Conservation (phyloP, 2,888 invertebrate species). For the Caenorhabditis sp. region DNA sequence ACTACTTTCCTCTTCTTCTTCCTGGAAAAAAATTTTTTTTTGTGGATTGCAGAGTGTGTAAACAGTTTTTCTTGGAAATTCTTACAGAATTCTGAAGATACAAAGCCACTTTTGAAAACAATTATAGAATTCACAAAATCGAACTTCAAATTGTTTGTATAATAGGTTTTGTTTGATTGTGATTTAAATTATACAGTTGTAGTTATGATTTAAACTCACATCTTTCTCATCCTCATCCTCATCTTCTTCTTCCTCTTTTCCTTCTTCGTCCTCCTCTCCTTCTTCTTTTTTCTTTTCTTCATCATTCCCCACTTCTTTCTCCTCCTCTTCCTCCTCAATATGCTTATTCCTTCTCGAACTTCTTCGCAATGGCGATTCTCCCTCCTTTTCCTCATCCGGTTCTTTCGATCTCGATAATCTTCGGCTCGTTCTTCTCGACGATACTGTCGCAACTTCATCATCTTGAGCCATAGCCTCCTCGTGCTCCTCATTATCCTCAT, state of each 20-base stretch:
- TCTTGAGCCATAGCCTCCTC: background rate
- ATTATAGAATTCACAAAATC: too few relatives aligned
- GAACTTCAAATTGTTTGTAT: background rate
- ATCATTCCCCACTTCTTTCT: conserved; percentile 6
- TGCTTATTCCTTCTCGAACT: conserved; percentile 5
- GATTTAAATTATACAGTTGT: conserved; percentile 7
- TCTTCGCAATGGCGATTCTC: conserved; percentile 20
- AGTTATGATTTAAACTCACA: conserved; percentile 1
- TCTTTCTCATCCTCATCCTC: conserved; percentile 20
- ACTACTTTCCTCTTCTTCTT: conserved; percentile 21
- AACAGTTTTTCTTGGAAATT: too few relatives aligned
- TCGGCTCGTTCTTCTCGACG: background rate
- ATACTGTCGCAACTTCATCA: background rate
- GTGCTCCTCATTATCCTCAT: conserved; percentile 3
- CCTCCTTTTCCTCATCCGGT: conserved; percentile 2
- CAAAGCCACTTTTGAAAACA: too few relatives aligned
- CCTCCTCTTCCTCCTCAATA: conserved; percentile 10
- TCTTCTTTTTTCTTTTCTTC: conserved; percentile 5
- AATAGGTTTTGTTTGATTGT: conserved; percentile 22
- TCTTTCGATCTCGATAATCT: conserved; percentile 1
- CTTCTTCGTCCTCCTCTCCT: conserved; percentile 9
- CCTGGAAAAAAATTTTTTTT: conserved; percentile 16
- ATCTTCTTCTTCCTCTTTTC: conserved; percentile 10
- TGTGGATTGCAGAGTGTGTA: conserved; percentile 6
- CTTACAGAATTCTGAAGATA: too few relatives aligned